Percentiles rank a stretch among this genome's conserved stretches.
Conservation (phyloP, 2,888 invertebrate species). For the Tetragonula carbonaria region DNA sequence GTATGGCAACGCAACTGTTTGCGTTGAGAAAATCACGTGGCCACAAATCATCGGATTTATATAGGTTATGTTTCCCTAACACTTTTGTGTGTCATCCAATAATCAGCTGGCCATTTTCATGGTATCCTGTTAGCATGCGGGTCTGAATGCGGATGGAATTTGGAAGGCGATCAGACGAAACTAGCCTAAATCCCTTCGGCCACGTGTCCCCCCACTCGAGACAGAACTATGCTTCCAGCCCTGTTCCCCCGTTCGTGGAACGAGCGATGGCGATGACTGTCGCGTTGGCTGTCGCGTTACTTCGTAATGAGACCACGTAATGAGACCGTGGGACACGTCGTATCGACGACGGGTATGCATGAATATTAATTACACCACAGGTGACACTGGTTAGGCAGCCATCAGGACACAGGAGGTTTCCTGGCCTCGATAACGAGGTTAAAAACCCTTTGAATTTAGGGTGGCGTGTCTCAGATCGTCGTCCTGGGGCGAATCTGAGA, state of each 20-base stretch:
- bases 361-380: slow-evolving; percentile 83
- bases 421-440: slow-evolving; percentile 66
- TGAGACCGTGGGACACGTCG: slow-evolving; percentile 45
- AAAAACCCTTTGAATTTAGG: slow-evolving; percentile 41
- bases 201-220: not conserved
- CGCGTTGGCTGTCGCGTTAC: not conserved
- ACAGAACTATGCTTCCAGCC: too few relatives aligned
- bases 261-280: not conserved
- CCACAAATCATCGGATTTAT: not conserved
- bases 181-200: slow-evolving; percentile 8
- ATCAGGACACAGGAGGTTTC: slow-evolving; percentile 77
- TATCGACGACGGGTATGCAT: slow-evolving; percentile 72
- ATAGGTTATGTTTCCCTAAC: slow-evolving; percentile 82
- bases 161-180: slow-evolving; percentile 72
- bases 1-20: too few relatives aligned
- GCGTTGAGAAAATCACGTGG: not conserved
- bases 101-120: slow-evolving; percentile 72
- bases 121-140: slow-evolving; percentile 75
- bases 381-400: slow-evolving; percentile 80
- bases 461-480: not conserved
- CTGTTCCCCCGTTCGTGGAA: not conserved
- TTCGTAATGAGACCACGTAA: not conserved
- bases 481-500: too few relatives aligned
- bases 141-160: slow-evolving; percentile 68
- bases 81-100: slow-evolving; percentile 83